Base-by-base conservation (phyloP, 2,797 vertebrate species). In the Dipus sagitta region DNA sequence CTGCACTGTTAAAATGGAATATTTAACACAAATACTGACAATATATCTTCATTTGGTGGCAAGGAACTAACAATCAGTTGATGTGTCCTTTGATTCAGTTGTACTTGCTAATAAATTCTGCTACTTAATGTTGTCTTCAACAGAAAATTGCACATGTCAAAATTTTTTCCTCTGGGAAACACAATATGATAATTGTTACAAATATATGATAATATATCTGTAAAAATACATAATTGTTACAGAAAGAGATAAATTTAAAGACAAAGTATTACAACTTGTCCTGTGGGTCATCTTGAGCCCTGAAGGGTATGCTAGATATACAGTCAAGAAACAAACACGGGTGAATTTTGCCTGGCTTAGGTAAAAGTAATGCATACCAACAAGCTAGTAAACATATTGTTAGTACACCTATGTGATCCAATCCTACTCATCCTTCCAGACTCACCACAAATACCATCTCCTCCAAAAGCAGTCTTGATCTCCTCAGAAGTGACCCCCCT, bases 91-190 rank as follows among this genome's bases (percentile, higher is more conserved):
- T 97, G 94, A 95, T 92, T 97, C 95, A 97, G 96, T 96, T 97
- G 97, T 80, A 96, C 92, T 97, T 97, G 96, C 97, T 98, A 98
- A 98, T 98, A 98, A 98, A 98, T 98, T 95, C 96, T 98, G 38
- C 91, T 97, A 95, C 94, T 98, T 98, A 98, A 97, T 97, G 96
- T 96, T 93, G 96, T 96, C 97, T 97, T 98, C 96, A 96, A 94
- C 89, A 96, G 91, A 95, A 97, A 98, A 97, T 98, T 97, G 21
- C 97, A 91, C 96, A 96, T 96, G 95, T 90, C 90, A 23, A 80
- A 97, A 89, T 96, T 96, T 96, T 97, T 34, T 80, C 96, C 97
- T 79, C 1, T 89, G 97, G 91, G 96, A 97, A 96, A 89, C 54
- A 95, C 81, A 90, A 62, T 80, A 92, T 82, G 91, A 92, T 88